Percentiles rank a stretch among this genome's conserved stretches.
Conservation (phyloP, 1,140 invertebrate species). For the Drepana arcuata region DNA sequence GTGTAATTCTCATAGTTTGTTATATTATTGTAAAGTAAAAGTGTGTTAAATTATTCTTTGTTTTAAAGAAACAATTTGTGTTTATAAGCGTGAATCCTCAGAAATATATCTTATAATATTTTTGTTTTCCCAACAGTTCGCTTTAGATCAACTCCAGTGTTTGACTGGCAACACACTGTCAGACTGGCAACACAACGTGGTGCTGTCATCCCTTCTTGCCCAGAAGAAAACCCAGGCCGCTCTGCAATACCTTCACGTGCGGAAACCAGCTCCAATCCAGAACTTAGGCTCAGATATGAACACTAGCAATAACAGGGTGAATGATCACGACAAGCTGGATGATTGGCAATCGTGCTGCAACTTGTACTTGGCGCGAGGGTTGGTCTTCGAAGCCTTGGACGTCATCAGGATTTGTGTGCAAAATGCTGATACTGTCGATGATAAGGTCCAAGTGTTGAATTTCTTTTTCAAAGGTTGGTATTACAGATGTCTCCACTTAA, state of each 20-base stretch:
- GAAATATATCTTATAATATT: no score
- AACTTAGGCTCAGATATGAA: slow-evolving; percentile 6
- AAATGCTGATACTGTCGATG: slow-evolving; percentile 23
- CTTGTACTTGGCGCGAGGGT: slow-evolving; percentile 48
- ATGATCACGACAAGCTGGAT: slow-evolving; percentile 43
- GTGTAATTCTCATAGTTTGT: no score
- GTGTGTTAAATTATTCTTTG: no score
- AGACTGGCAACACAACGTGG: slow-evolving; percentile 70
- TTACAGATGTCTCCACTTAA: no score
- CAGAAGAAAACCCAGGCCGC: slow-evolving; percentile 53
- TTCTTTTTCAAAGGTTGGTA: slow-evolving; percentile 65
- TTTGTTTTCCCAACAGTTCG: slow-evolving; percentile 47
- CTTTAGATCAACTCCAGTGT: slow-evolving; percentile 69
- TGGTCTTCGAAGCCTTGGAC: slow-evolving; percentile 61
- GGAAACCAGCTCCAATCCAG: slow-evolving; percentile 37
- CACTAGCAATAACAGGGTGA: slow-evolving; percentile 11
- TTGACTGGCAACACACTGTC: slow-evolving; percentile 50
- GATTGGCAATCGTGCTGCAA: slow-evolving; percentile 62
- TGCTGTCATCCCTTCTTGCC: slow-evolving; percentile 50
- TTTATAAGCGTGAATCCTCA: no score
- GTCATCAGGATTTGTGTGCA: slow-evolving; percentile 48
- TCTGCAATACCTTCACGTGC: slow-evolving; percentile 31
- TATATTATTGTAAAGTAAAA: no score
- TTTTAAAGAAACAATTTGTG: no score
- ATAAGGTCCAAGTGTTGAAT: slow-evolving; percentile 40